Base-by-base conservation (phyloP, 2,888 invertebrate species). In the Drosophila longiperda region DNA sequence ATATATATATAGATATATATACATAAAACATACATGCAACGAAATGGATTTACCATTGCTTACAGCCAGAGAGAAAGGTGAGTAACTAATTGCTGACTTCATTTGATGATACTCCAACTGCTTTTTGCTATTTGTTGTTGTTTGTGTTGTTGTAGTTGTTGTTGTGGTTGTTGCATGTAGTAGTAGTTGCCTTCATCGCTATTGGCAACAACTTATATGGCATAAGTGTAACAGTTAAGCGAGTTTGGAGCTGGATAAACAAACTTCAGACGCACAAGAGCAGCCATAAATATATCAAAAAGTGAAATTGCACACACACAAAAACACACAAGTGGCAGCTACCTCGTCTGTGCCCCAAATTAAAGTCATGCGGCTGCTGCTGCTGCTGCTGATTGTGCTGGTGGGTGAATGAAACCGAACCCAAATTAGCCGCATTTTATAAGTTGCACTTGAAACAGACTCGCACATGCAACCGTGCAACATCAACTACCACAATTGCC, bases 1-100 rank as follows among this genome's bases (percentile, higher is more conserved):
- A 12, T 20, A 12, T 20, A 12, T 20, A 45, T 3, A 45, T 42
- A 42, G 20, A 42, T 12, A 49, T 9, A 29, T 5, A 29, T 20
- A 32, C 36, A 60, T 38, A 58, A 52, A 64, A 66, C 67, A 75
- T 82, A 83, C 78, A 87, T 87, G 83, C 83, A 81, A 64, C 74
- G 75, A 76, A 75, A 91, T 91, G 91, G 69, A 75, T 79, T 79
- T 82, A 79, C 75, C 82, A 75, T 74, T 73, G 80, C 69, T 73
- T 75, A 76, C 75, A 71, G 69, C 58, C 77, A 78, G 79, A 79
- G 72, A 74, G 78, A 90, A 87, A 84, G 89, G 91, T 91, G 70
- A 78, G 90, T 78, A 64, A 64, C 53, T 50, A 64, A 57, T 57
- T 42, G 48, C 38, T 17, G 45, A 50, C 23, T 20, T 57, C 20